phyloP scores from a whole-genome alignment of 2,113 vertebrate genomes.

The Psilopsiagon aurifrons region DNA sequence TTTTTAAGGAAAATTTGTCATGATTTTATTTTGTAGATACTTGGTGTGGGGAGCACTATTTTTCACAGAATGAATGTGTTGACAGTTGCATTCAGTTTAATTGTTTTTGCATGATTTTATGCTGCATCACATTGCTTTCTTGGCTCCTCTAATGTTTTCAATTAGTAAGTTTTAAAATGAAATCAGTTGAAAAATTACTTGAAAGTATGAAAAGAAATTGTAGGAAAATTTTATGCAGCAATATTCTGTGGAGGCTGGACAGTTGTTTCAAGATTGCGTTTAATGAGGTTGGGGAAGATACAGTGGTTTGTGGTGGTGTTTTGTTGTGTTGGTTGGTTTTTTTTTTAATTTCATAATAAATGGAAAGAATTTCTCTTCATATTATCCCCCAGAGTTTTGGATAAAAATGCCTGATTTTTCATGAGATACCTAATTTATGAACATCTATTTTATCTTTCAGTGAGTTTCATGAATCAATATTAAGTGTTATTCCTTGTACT shows the following conservation, averaged over 20 bases:
- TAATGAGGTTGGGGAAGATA: not conserved
- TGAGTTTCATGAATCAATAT: not conserved
- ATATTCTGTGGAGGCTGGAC: not conserved
- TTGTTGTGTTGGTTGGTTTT: not conserved
- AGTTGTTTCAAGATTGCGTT: not conserved
- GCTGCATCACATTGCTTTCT: not conserved
- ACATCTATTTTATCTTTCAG: not conserved
- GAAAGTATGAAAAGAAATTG: not conserved
- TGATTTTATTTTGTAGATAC: not conserved
- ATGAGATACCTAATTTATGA: not conserved
- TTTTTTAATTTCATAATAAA: not conserved
- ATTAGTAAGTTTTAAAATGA: not conserved
- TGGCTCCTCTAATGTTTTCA: not conserved
- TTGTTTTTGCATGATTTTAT: not conserved
- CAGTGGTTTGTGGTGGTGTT: not conserved
- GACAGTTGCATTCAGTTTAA: not conserved
- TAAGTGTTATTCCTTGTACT: not conserved
- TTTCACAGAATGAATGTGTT: not conserved
- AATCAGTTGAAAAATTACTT: not conserved
- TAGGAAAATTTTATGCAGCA: not conserved
- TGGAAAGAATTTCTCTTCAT: not conserved
- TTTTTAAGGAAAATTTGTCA: not conserved
- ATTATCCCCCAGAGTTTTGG: accelerated
- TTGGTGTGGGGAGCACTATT: not conserved
- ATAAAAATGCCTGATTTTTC: not conserved